Evolutionary conservation across 2,113 vertebrate genomes (phyloP), one percentile per base, ranked within the genome.

Genomic region (Chaetorhynchus papuensis): DNA sequence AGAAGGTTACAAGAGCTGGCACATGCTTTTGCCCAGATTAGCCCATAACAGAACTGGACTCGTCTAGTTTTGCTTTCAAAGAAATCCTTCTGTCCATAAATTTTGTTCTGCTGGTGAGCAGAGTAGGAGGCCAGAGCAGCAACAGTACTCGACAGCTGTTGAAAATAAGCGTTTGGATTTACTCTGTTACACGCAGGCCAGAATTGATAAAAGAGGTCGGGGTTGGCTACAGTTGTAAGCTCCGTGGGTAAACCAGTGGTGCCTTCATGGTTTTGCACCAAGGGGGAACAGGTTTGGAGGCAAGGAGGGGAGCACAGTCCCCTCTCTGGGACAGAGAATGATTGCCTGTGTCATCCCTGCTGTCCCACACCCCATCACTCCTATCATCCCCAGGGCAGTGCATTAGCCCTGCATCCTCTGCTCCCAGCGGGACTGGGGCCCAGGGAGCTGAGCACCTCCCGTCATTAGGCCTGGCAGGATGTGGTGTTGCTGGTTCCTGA

Each of bases 1-100:
- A 96, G 95, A 97, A 98, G 97, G 97, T 97, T 98, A 97, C 90
- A 79, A 94, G 96, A 85, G 91, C 95, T 97, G 97, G 97, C 97
- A 97, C 97, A 94, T 91, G 94, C 83, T 97, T 97, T 96, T 96
- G 94, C 94, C 95, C 93, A 96, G 92, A 97, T 97, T 96, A 97
- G 94, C 92, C 97, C 66, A 9, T 96, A 96, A 97, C 96, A 95
- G 93, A 96, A 94, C 83, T 69, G 93, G 94, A 87, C 92, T 71
- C 15, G 0, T 96, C 90, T 90, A 88, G 94, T 80, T 96, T 75
- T 88, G 76, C 87, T 96, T 89, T 84, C 94, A 94, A 69, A 95
- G 94, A 94, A 93, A 95, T 87, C 90, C 94, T 95, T 91, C 96
- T 92, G 70, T 80, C 94, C 83, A 85, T 77, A 89, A 65, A 39